Conservation (phyloP, 2,113 vertebrate genomes). For the Leuciscus idus region DNA sequence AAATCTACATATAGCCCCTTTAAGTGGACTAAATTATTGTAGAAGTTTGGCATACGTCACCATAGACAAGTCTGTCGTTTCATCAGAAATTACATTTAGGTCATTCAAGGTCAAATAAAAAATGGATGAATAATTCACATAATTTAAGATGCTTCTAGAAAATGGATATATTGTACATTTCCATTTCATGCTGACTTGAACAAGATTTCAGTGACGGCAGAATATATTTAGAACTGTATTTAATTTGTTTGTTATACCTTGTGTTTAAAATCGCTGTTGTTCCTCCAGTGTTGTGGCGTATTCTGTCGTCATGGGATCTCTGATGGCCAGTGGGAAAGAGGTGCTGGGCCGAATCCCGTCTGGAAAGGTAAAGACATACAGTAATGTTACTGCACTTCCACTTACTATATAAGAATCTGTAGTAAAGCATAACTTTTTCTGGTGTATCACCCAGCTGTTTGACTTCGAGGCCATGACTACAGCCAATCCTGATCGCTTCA, state of each 20-base stretch:
- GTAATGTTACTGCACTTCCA: neutral
- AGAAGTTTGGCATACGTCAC: too few relatives aligned
- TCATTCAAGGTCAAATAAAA: too few relatives aligned
- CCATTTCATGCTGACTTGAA: neutral
- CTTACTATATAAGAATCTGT: neutral
- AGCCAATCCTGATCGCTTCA: slow-evolving; percentile 89
- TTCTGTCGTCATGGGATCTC: slow-evolving; percentile 92
- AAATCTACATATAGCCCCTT: too few relatives aligned
- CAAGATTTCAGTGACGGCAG: neutral
- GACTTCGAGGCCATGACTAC: slow-evolving; percentile 99
- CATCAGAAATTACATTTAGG: too few relatives aligned
- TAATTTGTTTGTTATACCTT: neutral
- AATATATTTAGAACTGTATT: neutral
- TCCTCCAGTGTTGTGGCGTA: slow-evolving; percentile 89
- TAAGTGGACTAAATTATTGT: too few relatives aligned
- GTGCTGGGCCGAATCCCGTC: slow-evolving; percentile 92
- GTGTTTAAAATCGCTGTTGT: neutral
- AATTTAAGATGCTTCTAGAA: too few relatives aligned
- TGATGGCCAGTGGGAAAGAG: slow-evolving; percentile 98
- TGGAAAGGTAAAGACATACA: slow-evolving; percentile 83
- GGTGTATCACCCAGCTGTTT: slow-evolving; percentile 80
- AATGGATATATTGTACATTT: neutral
- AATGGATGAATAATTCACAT: too few relatives aligned
- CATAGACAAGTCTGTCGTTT: too few relatives aligned
- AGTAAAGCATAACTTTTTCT: neutral